Evolutionary conservation across 2,888 invertebrate species (phyloP), one percentile per base, ranked within the genome.

Genomic region (Melanostoma scalare): DNA sequence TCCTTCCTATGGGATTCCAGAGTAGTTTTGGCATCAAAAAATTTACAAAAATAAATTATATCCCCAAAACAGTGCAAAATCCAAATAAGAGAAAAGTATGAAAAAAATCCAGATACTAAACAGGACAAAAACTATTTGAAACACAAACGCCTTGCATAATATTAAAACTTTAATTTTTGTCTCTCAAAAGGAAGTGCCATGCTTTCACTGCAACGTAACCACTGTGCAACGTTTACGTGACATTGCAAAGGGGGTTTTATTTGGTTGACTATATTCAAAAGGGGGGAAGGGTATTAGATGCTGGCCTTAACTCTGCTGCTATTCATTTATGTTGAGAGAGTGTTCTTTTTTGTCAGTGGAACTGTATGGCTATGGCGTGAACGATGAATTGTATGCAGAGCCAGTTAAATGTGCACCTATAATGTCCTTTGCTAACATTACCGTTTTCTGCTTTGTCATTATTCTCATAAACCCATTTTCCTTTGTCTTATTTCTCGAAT

Each of bases 141-240:
- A 85, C 79, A 65, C 76, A 80, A 85, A 80, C 78, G 82, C 86
- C 79, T 78, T 86, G 86, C 85, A 86, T 85, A 80, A 74, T 85
- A 86, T 86, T 86, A 86, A 85, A 86, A 86, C 82, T 86, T 86
- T 85, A 86, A 86, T 85, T 85, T 86, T 84, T 82, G 74, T 85
- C 80, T 50, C 8, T 20, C 79, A 50, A 31, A 44, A 67, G 67
- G 60, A 60, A 60, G 52, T 67, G 75, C 71, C 73, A 60, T 65
- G 56, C 60, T 33, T 67, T 65, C 42, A 42, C 68, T 68, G 36
- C 48, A 9, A 44, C 20, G 10, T 53, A 38, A 60, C 53, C 20
- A 52, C 55, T 42, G 46, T 61, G 20, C 68, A 63, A 73, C 65
- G 73, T 82, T 63, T 63, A 73, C 58, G 73, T 82, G 73, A 65